Percentiles rank a stretch among this genome's conserved stretches.
Evolutionary conservation across 2,888 invertebrate species (phyloP).

Genomic region (Leptodirus hochenwartii): DNA sequence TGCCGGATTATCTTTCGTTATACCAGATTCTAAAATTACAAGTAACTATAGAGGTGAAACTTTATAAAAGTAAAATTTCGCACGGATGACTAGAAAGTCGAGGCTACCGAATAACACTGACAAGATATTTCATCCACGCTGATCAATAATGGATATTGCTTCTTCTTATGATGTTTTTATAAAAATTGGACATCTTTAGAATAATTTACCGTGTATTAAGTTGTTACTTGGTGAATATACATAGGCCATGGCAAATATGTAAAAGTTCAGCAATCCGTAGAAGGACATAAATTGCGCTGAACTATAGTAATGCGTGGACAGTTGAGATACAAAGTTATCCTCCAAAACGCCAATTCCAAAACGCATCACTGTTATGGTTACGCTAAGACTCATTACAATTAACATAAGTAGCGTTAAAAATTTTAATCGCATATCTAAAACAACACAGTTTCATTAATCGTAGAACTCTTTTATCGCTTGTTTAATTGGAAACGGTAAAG

Average conservation of each 20-base stretch:
- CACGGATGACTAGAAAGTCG: neutral
- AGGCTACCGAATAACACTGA: neutral
- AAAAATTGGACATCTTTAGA: neutral
- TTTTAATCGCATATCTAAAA: constrained; percentile 75
- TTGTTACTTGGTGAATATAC: constrained; percentile 78
- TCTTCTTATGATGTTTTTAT: neutral
- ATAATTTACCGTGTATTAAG: constrained; percentile 58
- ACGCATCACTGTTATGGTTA: constrained; percentile 56
- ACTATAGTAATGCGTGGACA: constrained; percentile 74
- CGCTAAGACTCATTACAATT: constrained; percentile 56
- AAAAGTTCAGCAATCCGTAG: constrained; percentile 85
- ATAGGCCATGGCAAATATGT: constrained; percentile 84
- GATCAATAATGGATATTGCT: neutral
- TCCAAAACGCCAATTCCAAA: constrained; percentile 83
- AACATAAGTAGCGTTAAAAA: constrained; percentile 76
- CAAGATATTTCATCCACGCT: constrained; percentile 1
- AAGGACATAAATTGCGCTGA: constrained; percentile 93
- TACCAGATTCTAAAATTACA: constrained; percentile 57
- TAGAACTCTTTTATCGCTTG: no score
- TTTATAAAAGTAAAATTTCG: neutral
- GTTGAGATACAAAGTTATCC: constrained; percentile 83
- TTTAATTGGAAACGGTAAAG: no score
- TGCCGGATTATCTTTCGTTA: constrained; percentile 93
- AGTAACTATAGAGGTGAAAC: constrained; percentile 1
- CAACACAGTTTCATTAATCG: constrained; percentile 5